These are phyloP conservation scores for Cairina moschata DNA, from an alignment of 2,113 vertebrate genomes.

Conservation along the genomic window DNA sequence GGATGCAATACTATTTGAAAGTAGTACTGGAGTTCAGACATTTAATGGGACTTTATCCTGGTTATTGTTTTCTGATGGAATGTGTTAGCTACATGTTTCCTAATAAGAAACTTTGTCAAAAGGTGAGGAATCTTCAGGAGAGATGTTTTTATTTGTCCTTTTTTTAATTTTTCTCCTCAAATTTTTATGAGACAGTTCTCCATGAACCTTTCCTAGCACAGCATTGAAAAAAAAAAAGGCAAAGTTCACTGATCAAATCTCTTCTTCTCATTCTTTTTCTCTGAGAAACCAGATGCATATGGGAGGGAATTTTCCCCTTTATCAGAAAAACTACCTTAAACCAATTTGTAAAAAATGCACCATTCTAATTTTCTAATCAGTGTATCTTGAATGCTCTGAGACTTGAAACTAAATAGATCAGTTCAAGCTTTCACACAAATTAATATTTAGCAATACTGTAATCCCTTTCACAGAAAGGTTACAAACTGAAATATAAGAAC, in stretches of 20 bases:
- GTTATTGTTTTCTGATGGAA: background rate
- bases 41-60: background rate
- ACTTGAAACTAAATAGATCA: background rate
- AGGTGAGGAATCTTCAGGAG: background rate
- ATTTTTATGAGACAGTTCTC: background rate
- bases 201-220: background rate
- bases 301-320: background rate
- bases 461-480: background rate
- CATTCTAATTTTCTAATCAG: background rate
- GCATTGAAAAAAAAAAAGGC: background rate
- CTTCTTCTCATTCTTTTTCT: background rate
- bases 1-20: background rate
- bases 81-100: background rate
- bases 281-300: background rate
- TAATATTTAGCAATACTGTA: background rate
- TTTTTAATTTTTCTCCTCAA: accelerated
- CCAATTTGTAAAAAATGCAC: background rate
- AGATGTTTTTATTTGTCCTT: background rate
- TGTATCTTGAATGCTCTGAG: background rate
- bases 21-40: background rate
- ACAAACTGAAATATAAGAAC: background rate
- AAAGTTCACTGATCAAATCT: background rate
- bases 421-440: background rate
- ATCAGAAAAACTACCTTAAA: background rate
- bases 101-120: background rate